These are phyloP conservation scores for Limonius californicus DNA, from an alignment of 1,140 invertebrate species.

Conservation along the genomic window DNA sequence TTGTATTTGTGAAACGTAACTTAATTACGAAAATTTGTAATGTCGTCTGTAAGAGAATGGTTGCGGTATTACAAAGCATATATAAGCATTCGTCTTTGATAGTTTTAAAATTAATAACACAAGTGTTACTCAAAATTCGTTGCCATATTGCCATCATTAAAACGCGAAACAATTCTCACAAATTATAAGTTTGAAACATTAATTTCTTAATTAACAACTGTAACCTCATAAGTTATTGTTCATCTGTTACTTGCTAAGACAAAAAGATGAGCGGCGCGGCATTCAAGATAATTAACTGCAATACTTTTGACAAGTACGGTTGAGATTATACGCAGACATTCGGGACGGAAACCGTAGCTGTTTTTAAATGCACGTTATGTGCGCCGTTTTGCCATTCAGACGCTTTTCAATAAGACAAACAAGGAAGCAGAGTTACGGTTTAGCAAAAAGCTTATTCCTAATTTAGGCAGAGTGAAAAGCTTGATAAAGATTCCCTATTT, in stretches of 20 bases:
- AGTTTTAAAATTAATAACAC: no score
- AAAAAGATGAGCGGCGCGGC: conserved; percentile 41
- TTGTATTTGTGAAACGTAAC: no score
- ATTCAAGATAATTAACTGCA: conserved; percentile 44
- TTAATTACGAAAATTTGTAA: no score
- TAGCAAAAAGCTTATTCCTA: conserved; percentile 7
- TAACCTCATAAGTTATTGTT: conserved; percentile 47
- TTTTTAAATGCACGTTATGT: neutral
- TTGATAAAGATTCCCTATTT: conserved; percentile 1
- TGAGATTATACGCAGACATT: conserved; percentile 35
- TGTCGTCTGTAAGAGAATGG: no score
- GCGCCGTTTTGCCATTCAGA: neutral
- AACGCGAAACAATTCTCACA: conserved; percentile 40
- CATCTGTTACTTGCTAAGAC: conserved; percentile 38
- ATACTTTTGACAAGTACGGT: conserved; percentile 43
- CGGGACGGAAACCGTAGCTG: neutral
- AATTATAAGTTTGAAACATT: conserved; percentile 45
- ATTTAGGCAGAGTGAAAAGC: conserved; percentile 1
- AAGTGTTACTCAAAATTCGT: neutral
- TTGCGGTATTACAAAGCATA: no score
- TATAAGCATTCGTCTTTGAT: no score
- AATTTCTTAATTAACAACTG: conserved; percentile 48
- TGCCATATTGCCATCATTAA: conserved; percentile 22
- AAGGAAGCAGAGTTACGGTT: neutral
- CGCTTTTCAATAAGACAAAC: conserved; percentile 3